Evolutionary conservation across 2,888 invertebrate species (phyloP), one percentile per base, ranked within the genome.

Genomic region (Tinea pellionella): DNA sequence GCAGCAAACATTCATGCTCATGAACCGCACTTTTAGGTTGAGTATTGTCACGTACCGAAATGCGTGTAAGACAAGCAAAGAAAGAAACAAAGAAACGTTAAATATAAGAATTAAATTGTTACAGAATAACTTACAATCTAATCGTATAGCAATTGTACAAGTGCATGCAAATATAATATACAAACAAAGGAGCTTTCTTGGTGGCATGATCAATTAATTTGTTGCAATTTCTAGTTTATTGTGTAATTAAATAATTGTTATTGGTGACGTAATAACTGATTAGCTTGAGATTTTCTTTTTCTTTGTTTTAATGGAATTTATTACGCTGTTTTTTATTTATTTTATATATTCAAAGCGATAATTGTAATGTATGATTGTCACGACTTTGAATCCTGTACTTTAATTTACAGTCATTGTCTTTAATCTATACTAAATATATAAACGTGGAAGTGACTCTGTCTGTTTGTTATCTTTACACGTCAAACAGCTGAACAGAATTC

Each of bases 141-240:
- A 30, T 32, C 32, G 57, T 1, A 32, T 8, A n/a, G 57, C 57
- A 24, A 32, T 57, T 30, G 32, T 15, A 32, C 13, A 15, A 32
- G 57, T 32, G 29, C 62, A 62, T 61, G 61, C 63, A 62, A 63
- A 63, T 62, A 55, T n/a, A n/a, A n/a, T 42, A 16, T 55, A 16
- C 29, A 60, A 61, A 62, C 62, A 63, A 63, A 63, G 62, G 55
- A 62, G 62, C 63, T 63, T 63, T 63, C 63, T 61, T 60, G 57
- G n/a, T 19, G 30, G 29, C 13, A 32, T 57, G 57, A 53, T 53
- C 53, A 24, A 53, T 53, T 53, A 53, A 32, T 57, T 57, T 32
- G 29, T n/a, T 57, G 32, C 32, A 57, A 57, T 57, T 57, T 57
- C 32, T 32, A 57, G 15, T 24, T 53, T n/a, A 57, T 57, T 57